Conservation (phyloP, 1,140 invertebrate species). For the Drosophila auraria region DNA sequence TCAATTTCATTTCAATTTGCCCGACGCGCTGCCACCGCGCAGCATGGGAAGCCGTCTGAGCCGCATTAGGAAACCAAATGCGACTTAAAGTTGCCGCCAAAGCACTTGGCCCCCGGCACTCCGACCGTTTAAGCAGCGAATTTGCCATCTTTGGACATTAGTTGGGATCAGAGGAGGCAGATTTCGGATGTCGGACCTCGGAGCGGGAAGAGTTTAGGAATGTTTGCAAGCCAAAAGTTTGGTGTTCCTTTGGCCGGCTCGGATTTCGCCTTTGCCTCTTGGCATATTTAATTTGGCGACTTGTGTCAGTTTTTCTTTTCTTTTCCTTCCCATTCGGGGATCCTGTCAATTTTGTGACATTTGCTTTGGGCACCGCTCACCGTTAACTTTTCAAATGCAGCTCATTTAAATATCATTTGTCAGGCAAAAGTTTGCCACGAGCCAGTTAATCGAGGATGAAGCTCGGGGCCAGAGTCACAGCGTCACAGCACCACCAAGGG, state of each 20-base stretch:
- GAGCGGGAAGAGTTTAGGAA: slow-evolving; percentile 54
- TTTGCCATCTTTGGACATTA: slow-evolving; percentile 49
- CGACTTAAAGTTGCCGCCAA: slow-evolving; percentile 53
- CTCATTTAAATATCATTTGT: slow-evolving; percentile 82
- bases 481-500: neutral
- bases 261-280: slow-evolving; percentile 65
- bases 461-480: slow-evolving; percentile 1
- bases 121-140: slow-evolving; percentile 62
- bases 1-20: slow-evolving; percentile 75
- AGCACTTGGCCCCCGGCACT: slow-evolving; percentile 27
- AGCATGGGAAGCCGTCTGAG: slow-evolving; percentile 37
- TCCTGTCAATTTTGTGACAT: slow-evolving; percentile 71
- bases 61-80: slow-evolving; percentile 59
- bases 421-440: slow-evolving; percentile 46
- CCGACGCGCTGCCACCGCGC: slow-evolving; percentile 21
- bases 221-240: slow-evolving; percentile 62
- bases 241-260: slow-evolving; percentile 55
- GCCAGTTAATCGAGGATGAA: slow-evolving; percentile 38
- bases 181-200: neutral
- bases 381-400: slow-evolving; percentile 74
- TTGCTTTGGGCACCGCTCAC: slow-evolving; percentile 44
- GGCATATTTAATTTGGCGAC: slow-evolving; percentile 79
- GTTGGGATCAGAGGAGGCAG: slow-evolving; percentile 13
- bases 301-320: slow-evolving; percentile 57
- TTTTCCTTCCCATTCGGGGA: slow-evolving; percentile 30